phyloP scores from a whole-genome alignment of 1,140 invertebrate genomes.

The Lethrus apterus region DNA sequence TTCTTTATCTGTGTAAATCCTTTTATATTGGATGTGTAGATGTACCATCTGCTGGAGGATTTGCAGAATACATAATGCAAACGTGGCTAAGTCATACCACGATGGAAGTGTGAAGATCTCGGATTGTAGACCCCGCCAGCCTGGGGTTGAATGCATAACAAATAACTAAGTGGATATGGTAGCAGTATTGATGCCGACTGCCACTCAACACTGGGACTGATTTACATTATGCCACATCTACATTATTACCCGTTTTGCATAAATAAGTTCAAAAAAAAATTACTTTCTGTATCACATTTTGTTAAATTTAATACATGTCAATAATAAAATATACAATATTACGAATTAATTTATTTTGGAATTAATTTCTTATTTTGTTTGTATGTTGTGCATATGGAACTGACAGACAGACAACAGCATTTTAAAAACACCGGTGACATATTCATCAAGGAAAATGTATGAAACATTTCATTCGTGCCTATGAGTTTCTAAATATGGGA shows the following conservation, averaged over 20 bases:
- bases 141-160: constrained; percentile 36
- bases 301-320: too few species aligned
- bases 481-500: too few species aligned
- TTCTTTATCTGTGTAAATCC: constrained; percentile 24
- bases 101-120: constrained; percentile 31
- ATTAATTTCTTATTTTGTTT: too few species aligned
- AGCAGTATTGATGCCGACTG: constrained; percentile 12
- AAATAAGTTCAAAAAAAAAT: too few species aligned
- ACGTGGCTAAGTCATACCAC: constrained; percentile 30
- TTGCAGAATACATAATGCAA: constrained; percentile 36
- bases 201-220: constrained; percentile 12
- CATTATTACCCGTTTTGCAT: too few species aligned
- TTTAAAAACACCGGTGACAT: background rate
- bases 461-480: background rate
- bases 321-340: too few species aligned
- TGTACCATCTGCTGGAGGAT: constrained; percentile 32
- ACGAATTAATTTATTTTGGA: too few species aligned
- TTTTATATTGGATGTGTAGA: constrained; percentile 32
- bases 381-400: too few species aligned
- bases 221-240: constrained; percentile 16
- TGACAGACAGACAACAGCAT: too few species aligned
- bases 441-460: background rate
- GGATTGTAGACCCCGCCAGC: constrained; percentile 24
- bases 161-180: constrained; percentile 33
- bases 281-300: too few species aligned